Evolutionary conservation across 2,113 vertebrate genomes (phyloP), one percentile per base, ranked within the genome.

Genomic region (Calyptomena viridis): DNA sequence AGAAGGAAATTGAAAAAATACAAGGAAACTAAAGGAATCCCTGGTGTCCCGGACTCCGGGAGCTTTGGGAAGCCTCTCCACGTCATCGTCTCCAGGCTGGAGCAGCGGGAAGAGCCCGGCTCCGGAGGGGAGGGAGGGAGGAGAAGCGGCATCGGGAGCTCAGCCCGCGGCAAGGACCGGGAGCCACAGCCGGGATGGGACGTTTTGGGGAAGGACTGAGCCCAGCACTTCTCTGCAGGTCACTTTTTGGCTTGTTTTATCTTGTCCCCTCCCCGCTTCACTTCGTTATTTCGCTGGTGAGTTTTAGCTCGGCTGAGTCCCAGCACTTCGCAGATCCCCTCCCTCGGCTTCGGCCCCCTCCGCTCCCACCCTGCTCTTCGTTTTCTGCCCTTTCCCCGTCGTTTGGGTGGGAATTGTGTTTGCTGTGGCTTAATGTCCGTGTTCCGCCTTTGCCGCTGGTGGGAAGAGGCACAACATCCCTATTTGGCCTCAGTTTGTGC

Each of bases 341-440:
- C 42, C 15, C 59, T 8, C 37, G 3, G 52, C 86, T 72, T 39
- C 20, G 1, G 16, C 2, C 66, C 46, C 14, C 2, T 27, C 47
- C 82, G 33, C 58, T 85, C 79, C 46, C 35, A 5, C 47, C 24
- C 52, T 0, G 25, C 81, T 28, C 66, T 9, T 35, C 6, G 0
- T 66, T 84, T 91, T 53, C 74, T 47, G 22, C 68, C 35, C 2
- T 89, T 87, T 87, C 40, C 50, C 28, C 5, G 1, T 24, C 9
- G 0, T 25, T 52, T 1, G 21, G 74, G 62, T 75, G 81, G 52
- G 62, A 84, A 91, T n/a, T 0, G 11, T 0, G 1, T 58, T 74
- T 31, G 31, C 37, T 1, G 8, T 0, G 14, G 0, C n/a, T 13
- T 6, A 27, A 2, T 0, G 6, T 14, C 44, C 6, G 0, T 5